Percentiles rank a stretch among this genome's conserved stretches.
Conservation (phyloP, 2,113 vertebrate genomes). For the Irena cyanogastra region DNA sequence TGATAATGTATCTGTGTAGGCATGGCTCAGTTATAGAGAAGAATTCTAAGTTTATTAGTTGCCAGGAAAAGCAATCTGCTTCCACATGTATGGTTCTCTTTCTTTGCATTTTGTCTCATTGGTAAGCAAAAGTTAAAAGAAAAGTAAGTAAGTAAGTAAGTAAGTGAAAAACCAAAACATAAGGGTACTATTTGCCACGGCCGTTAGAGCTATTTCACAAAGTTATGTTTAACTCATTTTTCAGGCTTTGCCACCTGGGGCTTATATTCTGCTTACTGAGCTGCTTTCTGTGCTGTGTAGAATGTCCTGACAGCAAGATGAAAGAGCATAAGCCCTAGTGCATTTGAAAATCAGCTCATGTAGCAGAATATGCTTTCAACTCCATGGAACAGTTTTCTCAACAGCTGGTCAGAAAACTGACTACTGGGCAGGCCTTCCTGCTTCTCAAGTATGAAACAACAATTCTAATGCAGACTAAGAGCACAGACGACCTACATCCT, state of each 20-base stretch:
- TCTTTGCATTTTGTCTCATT: not conserved
- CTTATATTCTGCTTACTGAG: not conserved
- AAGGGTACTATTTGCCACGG: not conserved
- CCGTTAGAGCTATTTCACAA: not conserved
- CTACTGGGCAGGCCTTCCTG: not conserved
- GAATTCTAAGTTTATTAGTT: not conserved
- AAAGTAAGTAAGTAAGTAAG: not conserved
- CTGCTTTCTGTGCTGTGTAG: not conserved
- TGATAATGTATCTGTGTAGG: not conserved
- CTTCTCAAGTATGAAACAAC: not conserved
- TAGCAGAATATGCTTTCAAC: not conserved
- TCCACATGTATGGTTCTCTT: not conserved
- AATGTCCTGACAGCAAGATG: slow-evolving; percentile 34
- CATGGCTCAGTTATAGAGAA: not conserved
- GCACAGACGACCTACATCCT: not conserved
- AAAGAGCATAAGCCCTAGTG: not conserved
- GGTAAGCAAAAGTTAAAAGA: not conserved
- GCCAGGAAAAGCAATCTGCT: not conserved
- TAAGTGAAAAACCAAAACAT: not conserved
- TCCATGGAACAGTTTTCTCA: not conserved
- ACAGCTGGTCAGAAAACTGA: not conserved
- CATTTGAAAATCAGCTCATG: not conserved
- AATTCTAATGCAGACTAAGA: not conserved
- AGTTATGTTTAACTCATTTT: slow-evolving; percentile 16
- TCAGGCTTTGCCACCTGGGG: not conserved